Evolutionary conservation across 2,113 vertebrate species (phyloP), one percentile per base, ranked within the genome.

Genomic region (Vombatus ursinus): DNA sequence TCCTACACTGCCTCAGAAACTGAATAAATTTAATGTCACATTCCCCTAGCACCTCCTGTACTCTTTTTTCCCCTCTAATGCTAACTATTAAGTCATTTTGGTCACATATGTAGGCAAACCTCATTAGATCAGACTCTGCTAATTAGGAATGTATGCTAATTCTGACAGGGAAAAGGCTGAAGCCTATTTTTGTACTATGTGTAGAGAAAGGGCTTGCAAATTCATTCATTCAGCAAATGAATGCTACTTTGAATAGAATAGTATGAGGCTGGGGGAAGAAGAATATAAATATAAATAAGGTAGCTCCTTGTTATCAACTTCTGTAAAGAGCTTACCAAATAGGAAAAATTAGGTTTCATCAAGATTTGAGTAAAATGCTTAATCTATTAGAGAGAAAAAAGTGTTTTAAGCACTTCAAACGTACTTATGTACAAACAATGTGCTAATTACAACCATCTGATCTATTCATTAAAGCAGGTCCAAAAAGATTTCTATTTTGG

Each of bases 1-100:
- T 84, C n/a, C 12, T 77, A n/a, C 28, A 6, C 31, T 37, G 93
- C 44, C 50, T n/a, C 16, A 19, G 48, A 0, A 7, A 23, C 31
- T 12, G 51, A 28, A n/a, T 16, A 0, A 89, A 31, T 19, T 0
- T 16, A n/a, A 3, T 2, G 3, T 49, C 92, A 47, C 8, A 1
- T 2, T 1, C 1, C 8, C 53, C 37, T 14, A 2, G 47, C 23
- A 3, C 23, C 24, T 3, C 3, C 49, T 37, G 2, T 5, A 8
- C 0, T 93, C 48, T 48, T 8, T 3, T 37, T 14, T 31, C 61
- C 14, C 28, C 12, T 68, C 61, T 37, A 37, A 37, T 37, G 14
- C 28, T 2, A 0, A 37, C 31, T 2, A 1, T 51, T 24, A 0
- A 0, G 23, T 14, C 8, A 3, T 23, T 37, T 31, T 8, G 4